Evolutionary conservation across 2,113 vertebrate genomes (phyloP).

Genomic region (Sylvilagus bachmani): DNA sequence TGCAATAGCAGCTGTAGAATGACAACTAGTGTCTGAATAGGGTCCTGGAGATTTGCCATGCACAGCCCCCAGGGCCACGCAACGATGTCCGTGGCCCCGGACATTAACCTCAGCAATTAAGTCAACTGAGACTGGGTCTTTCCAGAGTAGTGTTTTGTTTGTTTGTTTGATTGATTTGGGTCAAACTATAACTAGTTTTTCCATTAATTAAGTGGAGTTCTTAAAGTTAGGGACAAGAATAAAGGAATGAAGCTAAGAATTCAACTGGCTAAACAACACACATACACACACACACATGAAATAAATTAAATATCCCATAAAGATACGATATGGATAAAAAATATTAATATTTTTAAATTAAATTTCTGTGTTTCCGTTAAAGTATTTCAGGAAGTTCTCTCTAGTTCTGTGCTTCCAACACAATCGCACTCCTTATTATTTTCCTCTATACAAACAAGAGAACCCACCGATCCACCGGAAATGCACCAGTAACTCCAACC

Average conservation of each 20-base stretch:
- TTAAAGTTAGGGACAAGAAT: not conserved
- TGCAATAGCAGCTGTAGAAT: not conserved
- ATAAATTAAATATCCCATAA: not conserved
- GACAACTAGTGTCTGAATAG: not conserved
- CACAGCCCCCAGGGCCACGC: not conserved
- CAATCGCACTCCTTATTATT: not conserved
- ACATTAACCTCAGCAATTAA: not conserved
- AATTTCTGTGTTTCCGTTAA: constrained; percentile 20
- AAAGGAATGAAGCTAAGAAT: not conserved
- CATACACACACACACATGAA: not conserved
- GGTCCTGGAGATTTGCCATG: not conserved
- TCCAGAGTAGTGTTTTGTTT: not conserved
- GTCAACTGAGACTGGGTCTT: not conserved
- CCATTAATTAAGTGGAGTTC: not conserved
- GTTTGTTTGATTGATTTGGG: not conserved
- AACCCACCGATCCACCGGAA: not conserved
- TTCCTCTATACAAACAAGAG: not conserved
- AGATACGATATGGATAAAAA: constrained; percentile 10
- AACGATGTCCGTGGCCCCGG: not conserved
- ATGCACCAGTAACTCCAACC: not conserved
- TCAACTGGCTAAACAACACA: not conserved
- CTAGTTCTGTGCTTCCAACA: not conserved
- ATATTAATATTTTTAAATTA: not conserved
- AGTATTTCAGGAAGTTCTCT: not conserved
- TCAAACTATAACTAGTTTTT: not conserved